Evolutionary conservation across 2,797 vertebrate genomes (phyloP), one percentile per base, ranked within the genome.

Genomic region (Helostoma temminkii): DNA sequence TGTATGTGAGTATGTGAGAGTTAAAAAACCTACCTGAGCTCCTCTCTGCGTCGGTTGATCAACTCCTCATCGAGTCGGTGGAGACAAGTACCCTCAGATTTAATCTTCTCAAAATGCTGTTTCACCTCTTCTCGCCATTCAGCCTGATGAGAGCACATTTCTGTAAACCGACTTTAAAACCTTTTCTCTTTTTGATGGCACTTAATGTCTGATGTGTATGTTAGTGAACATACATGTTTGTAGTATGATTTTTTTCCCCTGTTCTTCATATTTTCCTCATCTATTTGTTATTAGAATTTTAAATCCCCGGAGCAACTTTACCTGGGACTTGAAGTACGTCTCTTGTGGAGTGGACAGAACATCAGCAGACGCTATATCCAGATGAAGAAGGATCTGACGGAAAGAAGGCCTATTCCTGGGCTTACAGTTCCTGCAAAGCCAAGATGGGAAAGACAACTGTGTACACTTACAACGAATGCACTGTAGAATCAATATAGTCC

Each of bases 281-380:
- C 9, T 11, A 43, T 43, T 43, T 10, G n/a, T 41, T 16, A 15
- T 32, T 26, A 62, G 6, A 41, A n/a, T 4, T 0, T 4, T 7
- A 5, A n/a, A 18, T 47, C 1, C 0, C 11, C 16, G 34, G 39
- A n/a, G 42, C 0, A 59, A 41, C 22, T 59, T 1, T 81, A 97
- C 97, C 96, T 98, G 97, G 77, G 97, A 98, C 88, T 97, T 96
- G 90, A 98, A 99, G 85, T 99, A 99, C 0, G 97, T 99, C 89
- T 99, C 97, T 66, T 99, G 97, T 0, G 97, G 95, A 32, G 97
- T 98, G 77, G 96, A 98, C 42, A 99, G 94, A 1, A 99, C 95
- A 18, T 98, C 97, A 0, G 97, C 97, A 0, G 97, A 97, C 2
- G 97, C 97, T 5, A 98, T 99, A 84, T 98, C 97, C 82, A 99